Percentiles rank a stretch among this genome's conserved stretches.
These are phyloP conservation scores for Polyommatus icarus DNA, from an alignment of 2,888 invertebrate genomes.

Conservation along the genomic window DNA sequence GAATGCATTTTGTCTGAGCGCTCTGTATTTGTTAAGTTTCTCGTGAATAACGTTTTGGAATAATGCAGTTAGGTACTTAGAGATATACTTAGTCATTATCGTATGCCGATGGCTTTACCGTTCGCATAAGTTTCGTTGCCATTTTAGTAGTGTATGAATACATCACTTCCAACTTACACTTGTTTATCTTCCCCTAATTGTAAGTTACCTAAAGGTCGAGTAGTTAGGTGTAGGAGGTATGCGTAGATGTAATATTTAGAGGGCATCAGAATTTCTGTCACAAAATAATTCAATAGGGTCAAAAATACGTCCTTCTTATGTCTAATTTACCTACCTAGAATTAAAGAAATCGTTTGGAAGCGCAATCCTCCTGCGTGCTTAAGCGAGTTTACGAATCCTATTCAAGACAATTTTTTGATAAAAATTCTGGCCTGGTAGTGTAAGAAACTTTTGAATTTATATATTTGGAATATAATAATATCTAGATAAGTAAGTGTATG, in stretches of 20 bases:
- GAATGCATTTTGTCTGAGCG: not conserved
- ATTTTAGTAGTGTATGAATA: slow-evolving; percentile 33
- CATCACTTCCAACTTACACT: slow-evolving; percentile 22
- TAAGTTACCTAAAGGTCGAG: slow-evolving; percentile 21
- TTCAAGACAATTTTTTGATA: not conserved
- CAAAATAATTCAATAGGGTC: slow-evolving; percentile 21
- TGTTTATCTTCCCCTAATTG: slow-evolving; percentile 22
- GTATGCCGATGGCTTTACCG: slow-evolving; percentile 30
- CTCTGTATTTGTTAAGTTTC: slow-evolving; percentile 38
- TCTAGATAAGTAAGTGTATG: slow-evolving; percentile 16
- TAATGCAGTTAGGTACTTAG: slow-evolving; percentile 46
- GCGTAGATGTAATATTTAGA: not conserved
- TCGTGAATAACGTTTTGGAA: slow-evolving; percentile 43
- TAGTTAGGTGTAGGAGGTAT: not conserved
- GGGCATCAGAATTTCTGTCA: slow-evolving; percentile 23
- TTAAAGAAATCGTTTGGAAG: not conserved
- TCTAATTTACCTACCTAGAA: not conserved
- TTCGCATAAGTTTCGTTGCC: slow-evolving; percentile 36
- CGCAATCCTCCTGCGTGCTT: not conserved
- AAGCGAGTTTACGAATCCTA: not conserved
- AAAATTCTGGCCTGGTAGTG: slow-evolving; percentile 12
- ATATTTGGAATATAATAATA: slow-evolving; percentile 31
- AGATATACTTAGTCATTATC: slow-evolving; percentile 36
- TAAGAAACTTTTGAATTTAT: slow-evolving; percentile 27
- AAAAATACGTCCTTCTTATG: not conserved